Conservation (phyloP, 2,888 invertebrate species). For the Parascotia fuliginaria region DNA sequence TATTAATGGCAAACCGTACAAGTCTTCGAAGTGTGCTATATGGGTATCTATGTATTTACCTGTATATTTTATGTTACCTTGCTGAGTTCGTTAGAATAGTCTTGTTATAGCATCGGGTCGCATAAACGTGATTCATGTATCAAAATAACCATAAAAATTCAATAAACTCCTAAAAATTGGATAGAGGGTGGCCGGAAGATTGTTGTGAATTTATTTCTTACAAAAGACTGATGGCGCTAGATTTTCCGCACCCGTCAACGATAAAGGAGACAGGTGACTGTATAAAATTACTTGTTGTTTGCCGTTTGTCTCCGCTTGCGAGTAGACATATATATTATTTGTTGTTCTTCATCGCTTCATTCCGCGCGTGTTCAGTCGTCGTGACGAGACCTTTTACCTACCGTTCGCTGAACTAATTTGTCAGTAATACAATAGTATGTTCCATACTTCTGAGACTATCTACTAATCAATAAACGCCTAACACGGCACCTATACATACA, state of each 20-base stretch:
- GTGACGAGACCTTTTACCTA: slow-evolving; percentile 18
- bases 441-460: slow-evolving; percentile 25
- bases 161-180: slow-evolving; percentile 60
- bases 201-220: slow-evolving; percentile 53
- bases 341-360: slow-evolving; percentile 2
- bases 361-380: slow-evolving; percentile 10
- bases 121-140: slow-evolving; percentile 61
- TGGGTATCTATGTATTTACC: slow-evolving; percentile 3
- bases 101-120: slow-evolving; percentile 52
- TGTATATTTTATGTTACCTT: slow-evolving; percentile 19
- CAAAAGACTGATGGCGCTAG: slow-evolving; percentile 30
- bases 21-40: too few relatives aligned
- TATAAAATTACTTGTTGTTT: slow-evolving; percentile 30
- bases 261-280: slow-evolving; percentile 28
- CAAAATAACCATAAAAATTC: slow-evolving; percentile 67
- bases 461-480: slow-evolving; percentile 29
- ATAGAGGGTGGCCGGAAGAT: slow-evolving; percentile 44
- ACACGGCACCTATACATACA: slow-evolving; percentile 6
- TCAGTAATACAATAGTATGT: slow-evolving; percentile 19
- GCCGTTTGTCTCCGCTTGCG: slow-evolving; percentile 7
- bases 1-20: background rate
- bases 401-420: slow-evolving; percentile 22
- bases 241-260: slow-evolving; percentile 30
- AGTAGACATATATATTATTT: slow-evolving; percentile 6
- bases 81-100: slow-evolving; percentile 37